Evolutionary conservation across 2,797 vertebrate genomes (phyloP), one percentile per base, ranked within the genome.

Genomic region (Delichon dasypus): DNA sequence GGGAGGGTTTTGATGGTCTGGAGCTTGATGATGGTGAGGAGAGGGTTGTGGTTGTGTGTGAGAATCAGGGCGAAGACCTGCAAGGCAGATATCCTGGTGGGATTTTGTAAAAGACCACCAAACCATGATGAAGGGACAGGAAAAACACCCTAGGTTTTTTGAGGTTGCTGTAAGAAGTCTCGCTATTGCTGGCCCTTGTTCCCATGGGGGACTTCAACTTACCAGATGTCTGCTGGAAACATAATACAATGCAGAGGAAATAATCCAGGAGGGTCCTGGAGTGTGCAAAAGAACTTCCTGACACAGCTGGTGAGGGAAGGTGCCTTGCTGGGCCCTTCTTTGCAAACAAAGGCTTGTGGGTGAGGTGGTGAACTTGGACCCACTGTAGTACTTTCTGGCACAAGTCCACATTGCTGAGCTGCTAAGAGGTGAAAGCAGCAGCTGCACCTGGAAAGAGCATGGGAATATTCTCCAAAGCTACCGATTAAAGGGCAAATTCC

Each of bases 121-220:
- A 45, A 32, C 7, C 27, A 61, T 38, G 32, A 53, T 21, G 38
- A 26, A 29, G 30, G 23, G 19, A 29, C 15, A 22, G 44, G 30
- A 30, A 77, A 14, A 71, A 38, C n/a, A 12, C 57, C 42, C 20
- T 6, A 1, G 45, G 21, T 22, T 47, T 47, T 47, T 47, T 13
- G 38, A 82, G 38, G n/a, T 0, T 71, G 36, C 55, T 51, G 32
- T 68, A 32, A 53, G 55, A 44, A 53, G 5, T 17, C 26, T 53
- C 1, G 2, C 23, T 40, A 2, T 40, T 0, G 0, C 32, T 36
- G 54, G 13, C 10, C 22, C 29, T 51, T 40, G 36, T 51, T 62
- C 36, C 23, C 11, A 3, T 17, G 26, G 4, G 6, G 13, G 21
- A 5, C 26, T 36, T 21, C 21, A 45, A 5, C 14, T 36, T 36